These are phyloP conservation scores for Pantherophis alleghaniensis DNA, from an alignment of 2,797 vertebrate genomes.

Conservation along the genomic window DNA sequence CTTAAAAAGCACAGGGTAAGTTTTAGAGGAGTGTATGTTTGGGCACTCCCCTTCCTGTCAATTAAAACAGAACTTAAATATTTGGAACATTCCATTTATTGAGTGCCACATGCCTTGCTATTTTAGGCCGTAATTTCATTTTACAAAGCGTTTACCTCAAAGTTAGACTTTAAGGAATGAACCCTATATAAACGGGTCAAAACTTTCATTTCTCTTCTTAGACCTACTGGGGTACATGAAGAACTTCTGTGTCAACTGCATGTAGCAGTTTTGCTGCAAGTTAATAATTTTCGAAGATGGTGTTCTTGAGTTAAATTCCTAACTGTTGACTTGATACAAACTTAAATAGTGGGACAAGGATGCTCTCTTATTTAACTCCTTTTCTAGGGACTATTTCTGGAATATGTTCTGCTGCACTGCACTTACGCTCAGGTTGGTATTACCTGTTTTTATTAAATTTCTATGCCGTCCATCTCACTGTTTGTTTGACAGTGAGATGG, in stretches of 20 bases:
- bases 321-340: background rate
- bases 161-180: background rate
- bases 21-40: background rate
- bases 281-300: background rate
- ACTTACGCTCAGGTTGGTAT: background rate
- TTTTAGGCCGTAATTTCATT: background rate
- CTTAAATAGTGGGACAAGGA: background rate
- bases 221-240: background rate
- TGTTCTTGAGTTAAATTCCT: background rate
- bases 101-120: background rate
- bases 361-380: background rate
- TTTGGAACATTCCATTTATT: background rate
- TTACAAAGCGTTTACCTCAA: background rate
- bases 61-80: background rate
- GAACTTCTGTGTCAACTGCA: background rate
- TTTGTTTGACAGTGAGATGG: background rate
- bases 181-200: background rate
- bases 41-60: background rate
- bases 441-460: background rate
- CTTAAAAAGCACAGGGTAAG: background rate
- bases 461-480: background rate
- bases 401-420: background rate
- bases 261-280: background rate
- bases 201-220: background rate
- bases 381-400: background rate